These are phyloP conservation scores for Polydesmus complanatus DNA, from an alignment of 2,888 invertebrate genomes.

Conservation along the genomic window DNA sequence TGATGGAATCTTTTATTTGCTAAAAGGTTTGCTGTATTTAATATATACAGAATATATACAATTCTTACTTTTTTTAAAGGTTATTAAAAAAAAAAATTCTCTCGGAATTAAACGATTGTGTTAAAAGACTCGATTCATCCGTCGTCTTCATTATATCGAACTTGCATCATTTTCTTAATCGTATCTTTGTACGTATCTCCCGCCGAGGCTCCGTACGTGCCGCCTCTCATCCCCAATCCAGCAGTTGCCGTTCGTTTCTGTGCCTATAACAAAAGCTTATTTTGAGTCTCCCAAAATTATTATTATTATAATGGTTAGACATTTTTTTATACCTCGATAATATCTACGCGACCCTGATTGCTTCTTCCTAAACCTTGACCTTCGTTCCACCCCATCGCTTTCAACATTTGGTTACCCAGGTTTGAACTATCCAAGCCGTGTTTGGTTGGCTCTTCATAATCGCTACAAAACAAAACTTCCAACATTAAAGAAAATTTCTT, in stretches of 20 bases:
- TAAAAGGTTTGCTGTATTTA: no score
- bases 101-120: not conserved
- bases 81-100: not conserved
- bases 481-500: not conserved
- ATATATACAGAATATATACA: no score
- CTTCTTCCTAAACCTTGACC: constrained; percentile 88
- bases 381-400: constrained; percentile 99
- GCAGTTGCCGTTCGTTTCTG: constrained; percentile 54
- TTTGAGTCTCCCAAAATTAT: not conserved
- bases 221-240: constrained; percentile 71
- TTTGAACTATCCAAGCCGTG: constrained; percentile 70
- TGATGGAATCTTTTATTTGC: no score
- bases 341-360: constrained; percentile 83
- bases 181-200: constrained; percentile 79
- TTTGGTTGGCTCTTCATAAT: constrained; percentile 42
- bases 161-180: constrained; percentile 77
- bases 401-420: constrained; percentile 84
- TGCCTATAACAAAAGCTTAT: constrained; percentile 34
- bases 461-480: constrained; percentile 2
- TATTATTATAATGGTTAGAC: not conserved
- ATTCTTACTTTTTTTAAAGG: no score
- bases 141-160: constrained; percentile 64
- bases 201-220: constrained; percentile 60
- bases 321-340: constrained; percentile 58
- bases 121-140: no score